Conservation (phyloP, 1,140 invertebrate species). For the Macrocentrus cingulum region DNA sequence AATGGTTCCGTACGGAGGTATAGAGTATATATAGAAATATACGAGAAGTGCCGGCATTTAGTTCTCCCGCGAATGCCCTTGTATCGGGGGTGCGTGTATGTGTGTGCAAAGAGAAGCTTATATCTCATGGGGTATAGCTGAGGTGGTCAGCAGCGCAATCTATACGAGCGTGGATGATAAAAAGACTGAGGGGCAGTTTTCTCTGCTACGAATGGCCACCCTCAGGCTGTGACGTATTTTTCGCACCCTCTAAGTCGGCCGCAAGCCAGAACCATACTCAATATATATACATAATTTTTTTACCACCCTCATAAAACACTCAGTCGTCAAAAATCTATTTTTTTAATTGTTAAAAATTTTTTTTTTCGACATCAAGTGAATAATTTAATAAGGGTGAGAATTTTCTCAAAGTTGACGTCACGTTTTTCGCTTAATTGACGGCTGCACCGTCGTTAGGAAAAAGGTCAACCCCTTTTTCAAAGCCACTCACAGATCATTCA, state of each 20-base stretch:
- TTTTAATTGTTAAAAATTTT: no score
- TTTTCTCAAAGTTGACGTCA: conserved; percentile 25
- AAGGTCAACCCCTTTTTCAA: conserved; percentile 20
- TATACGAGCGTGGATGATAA: conserved; percentile 25
- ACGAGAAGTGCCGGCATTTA: conserved; percentile 46
- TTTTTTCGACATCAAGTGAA: neutral
- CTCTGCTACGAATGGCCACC: conserved; percentile 6
- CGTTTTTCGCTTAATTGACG: conserved; percentile 43
- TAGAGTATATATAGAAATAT: conserved; percentile 9
- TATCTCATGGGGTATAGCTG: no score
- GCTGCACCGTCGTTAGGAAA: conserved; percentile 34
- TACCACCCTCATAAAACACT: no score
- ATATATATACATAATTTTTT: no score
- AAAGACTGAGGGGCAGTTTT: conserved; percentile 7
- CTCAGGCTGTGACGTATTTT: conserved; percentile 8
- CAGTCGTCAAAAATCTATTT: no score
- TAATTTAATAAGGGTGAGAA: conserved; percentile 16
- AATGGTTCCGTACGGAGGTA: conserved; percentile 12
- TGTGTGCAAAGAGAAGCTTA: conserved; percentile 10
- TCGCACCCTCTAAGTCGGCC: neutral
- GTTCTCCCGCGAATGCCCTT: conserved; percentile 34
- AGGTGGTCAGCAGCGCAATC: conserved; percentile 25
- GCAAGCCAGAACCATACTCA: neutral
- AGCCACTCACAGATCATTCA: conserved; percentile 42
- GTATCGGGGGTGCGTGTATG: conserved; percentile 35